These are phyloP conservation scores for Nilaparvata lugens DNA, from an alignment of 1,140 invertebrate genomes.

Conservation along the genomic window DNA sequence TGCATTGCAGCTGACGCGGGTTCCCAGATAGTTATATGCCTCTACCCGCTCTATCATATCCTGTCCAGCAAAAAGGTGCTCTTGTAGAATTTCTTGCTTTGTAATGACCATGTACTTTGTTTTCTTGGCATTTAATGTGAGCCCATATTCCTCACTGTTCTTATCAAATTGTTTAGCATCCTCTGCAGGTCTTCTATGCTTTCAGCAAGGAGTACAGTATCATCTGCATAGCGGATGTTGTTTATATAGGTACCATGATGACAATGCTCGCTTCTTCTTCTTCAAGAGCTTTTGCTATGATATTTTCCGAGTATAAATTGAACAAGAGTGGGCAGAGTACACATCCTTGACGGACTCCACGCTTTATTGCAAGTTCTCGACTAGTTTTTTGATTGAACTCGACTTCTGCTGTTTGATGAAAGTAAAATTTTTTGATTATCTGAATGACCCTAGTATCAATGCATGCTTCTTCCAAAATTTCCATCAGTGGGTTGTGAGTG, in stretches of 20 bases:
- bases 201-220: slow-evolving; percentile 14
- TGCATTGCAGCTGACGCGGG: too few species aligned
- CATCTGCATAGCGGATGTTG: slow-evolving; percentile 16
- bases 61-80: too few species aligned
- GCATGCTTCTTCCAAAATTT: neutral
- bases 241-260: slow-evolving; percentile 5
- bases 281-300: neutral
- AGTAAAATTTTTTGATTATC: slow-evolving; percentile 10
- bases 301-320: neutral
- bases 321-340: neutral
- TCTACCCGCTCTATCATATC: too few species aligned
- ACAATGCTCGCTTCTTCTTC: neutral
- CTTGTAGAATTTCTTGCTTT: slow-evolving; percentile 5
- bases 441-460: neutral
- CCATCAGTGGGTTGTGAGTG: neutral
- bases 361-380: neutral
- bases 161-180: slow-evolving; percentile 7
- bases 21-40: too few species aligned
- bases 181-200: slow-evolving; percentile 12
- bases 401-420: neutral
- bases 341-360: slow-evolving; percentile 13
- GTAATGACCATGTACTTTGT: neutral
- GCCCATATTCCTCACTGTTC: slow-evolving; percentile 8
- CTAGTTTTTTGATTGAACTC: neutral
- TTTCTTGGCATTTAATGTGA: slow-evolving; percentile 14